Percentiles rank a stretch among this genome's conserved stretches.
phyloP scores from a whole-genome alignment of 30 jellyfish, hydroid and myxozoan species.

The Rhopilema esculentum region DNA sequence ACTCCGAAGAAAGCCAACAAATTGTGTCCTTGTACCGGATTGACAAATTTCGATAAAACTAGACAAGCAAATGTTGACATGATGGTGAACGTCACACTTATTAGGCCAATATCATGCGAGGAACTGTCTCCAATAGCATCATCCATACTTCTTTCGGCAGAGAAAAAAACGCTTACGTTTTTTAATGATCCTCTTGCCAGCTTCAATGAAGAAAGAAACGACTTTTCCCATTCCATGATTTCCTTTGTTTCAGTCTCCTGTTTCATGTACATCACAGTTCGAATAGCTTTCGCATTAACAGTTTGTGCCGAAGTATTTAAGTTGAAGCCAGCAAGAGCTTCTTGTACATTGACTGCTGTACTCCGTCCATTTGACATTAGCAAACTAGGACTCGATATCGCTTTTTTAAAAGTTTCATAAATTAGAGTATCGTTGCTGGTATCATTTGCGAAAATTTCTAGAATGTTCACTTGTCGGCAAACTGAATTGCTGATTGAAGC shows the following conservation, averaged over 20 bases:
- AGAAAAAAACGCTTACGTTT: slow-evolving; percentile 3
- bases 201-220: neutral
- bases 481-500: neutral
- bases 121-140: slow-evolving; percentile 62
- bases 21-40: slow-evolving; percentile 67
- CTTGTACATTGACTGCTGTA: slow-evolving; percentile 5
- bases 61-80: slow-evolving; percentile 76
- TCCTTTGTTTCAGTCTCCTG: slow-evolving; percentile 14
- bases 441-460: slow-evolving; percentile 27
- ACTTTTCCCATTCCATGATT: slow-evolving; percentile 31
- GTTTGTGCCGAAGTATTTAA: neutral
- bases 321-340: neutral
- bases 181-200: neutral
- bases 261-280: slow-evolving; percentile 34
- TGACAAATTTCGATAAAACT: slow-evolving; percentile 25
- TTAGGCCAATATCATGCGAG: slow-evolving; percentile 36
- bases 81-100: slow-evolving; percentile 64
- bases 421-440: neutral
- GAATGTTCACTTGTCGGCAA: slow-evolving; percentile 20
- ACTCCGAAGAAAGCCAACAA: slow-evolving; percentile 63
- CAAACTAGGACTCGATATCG: neutral
- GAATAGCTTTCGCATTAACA: slow-evolving; percentile 40
- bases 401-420: neutral
- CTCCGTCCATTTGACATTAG: slow-evolving; percentile 68
- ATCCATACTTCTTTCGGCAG: slow-evolving; percentile 66